Evolutionary conservation across 2,797 vertebrate genomes (phyloP).

Genomic region (Enteromius radiatus): DNA sequence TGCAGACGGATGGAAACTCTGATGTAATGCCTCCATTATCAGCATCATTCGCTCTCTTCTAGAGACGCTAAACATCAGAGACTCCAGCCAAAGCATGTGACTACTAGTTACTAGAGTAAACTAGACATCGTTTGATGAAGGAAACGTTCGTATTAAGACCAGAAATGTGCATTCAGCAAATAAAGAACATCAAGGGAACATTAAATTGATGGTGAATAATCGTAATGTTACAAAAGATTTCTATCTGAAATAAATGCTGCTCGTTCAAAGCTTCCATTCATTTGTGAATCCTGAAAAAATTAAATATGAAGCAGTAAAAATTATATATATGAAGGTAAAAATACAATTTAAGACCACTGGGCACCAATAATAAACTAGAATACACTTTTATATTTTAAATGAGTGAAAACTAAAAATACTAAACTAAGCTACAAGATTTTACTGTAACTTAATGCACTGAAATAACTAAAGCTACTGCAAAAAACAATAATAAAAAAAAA

Average conservation of each 20-base stretch:
- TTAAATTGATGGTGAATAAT: neutral
- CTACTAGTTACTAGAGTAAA: neutral
- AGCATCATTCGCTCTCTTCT: neutral
- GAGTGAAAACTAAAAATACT: neutral
- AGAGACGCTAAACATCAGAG: neutral
- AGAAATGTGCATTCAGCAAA: neutral
- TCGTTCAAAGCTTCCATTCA: neutral
- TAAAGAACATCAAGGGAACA: neutral
- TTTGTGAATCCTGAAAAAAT: neutral
- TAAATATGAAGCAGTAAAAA: neutral
- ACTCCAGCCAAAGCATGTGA: neutral
- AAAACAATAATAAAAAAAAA: neutral
- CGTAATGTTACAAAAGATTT: neutral
- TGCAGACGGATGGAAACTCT: constrained; percentile 12
- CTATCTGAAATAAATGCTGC: neutral
- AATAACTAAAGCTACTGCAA: neutral
- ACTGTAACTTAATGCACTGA: neutral
- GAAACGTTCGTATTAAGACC: neutral
- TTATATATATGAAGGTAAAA: neutral
- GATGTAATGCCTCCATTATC: constrained; percentile 24
- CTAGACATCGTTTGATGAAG: neutral
- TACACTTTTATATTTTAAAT: neutral
- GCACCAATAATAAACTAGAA: neutral
- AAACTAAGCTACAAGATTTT: neutral
- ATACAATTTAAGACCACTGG: neutral